Evolutionary conservation across 2,797 vertebrate genomes (phyloP).

Genomic region (Chelonia mydas): DNA sequence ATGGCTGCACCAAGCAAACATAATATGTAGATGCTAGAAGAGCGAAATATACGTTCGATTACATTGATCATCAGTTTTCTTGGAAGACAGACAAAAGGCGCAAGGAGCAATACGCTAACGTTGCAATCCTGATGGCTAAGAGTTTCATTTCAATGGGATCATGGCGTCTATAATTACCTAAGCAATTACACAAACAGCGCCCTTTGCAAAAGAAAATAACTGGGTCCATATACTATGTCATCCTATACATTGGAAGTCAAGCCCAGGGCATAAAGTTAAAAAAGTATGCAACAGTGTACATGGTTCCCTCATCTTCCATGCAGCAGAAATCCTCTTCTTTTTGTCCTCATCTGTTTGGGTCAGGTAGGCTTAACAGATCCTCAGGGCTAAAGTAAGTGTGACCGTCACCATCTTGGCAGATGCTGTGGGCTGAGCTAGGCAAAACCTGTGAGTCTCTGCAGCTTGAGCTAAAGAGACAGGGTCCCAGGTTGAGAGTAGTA

Average conservation of each 20-base stretch:
- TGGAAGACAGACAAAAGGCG: rapidly evolving
- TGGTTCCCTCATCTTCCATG: rapidly evolving
- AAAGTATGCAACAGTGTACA: rapidly evolving
- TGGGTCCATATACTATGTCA: background rate
- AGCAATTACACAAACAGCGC: background rate
- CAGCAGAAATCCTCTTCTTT: background rate
- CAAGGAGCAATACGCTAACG: background rate
- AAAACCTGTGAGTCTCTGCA: background rate
- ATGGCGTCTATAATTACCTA: background rate
- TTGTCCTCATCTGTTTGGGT: background rate
- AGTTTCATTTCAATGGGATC: background rate
- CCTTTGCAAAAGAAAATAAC: rapidly evolving
- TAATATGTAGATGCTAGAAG: background rate
- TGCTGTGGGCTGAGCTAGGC: background rate
- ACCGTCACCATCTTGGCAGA: background rate
- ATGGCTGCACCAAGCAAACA: background rate
- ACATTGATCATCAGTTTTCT: background rate
- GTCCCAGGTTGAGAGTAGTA: background rate
- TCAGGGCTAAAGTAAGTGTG: background rate
- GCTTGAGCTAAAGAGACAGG: background rate
- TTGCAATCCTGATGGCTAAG: rapidly evolving
- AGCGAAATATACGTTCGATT: background rate
- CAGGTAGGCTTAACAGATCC: background rate
- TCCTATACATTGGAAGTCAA: rapidly evolving
- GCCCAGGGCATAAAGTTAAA: background rate